Evolutionary conservation across 2,797 vertebrate genomes (phyloP).

Genomic region (Margarornis squamiger): DNA sequence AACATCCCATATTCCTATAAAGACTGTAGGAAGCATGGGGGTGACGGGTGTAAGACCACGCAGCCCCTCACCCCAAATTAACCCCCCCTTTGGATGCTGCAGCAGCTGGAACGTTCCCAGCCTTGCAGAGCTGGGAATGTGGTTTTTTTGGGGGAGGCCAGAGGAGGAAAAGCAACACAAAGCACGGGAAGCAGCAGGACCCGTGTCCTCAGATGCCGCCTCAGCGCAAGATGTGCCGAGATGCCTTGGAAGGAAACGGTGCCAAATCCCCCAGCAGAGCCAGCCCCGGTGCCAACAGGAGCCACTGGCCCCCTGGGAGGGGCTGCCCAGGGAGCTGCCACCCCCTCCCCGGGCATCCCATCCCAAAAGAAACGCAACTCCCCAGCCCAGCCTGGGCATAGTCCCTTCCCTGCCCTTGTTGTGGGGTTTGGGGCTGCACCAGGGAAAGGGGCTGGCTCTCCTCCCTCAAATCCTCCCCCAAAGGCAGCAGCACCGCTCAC

Average conservation of each 20-base stretch:
- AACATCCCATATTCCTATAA: fast-evolving
- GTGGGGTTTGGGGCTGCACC: fast-evolving
- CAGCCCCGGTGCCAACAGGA: neutral
- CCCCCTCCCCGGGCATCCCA: neutral
- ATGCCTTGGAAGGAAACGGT: neutral
- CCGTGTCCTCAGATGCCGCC: conserved; percentile 52
- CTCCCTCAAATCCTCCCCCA: neutral
- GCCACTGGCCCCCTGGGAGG: neutral
- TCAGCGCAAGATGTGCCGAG: neutral
- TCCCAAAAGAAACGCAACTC: neutral
- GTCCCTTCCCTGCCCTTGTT: fast-evolving
- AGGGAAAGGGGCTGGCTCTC: fast-evolving
- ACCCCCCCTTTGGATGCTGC: neutral
- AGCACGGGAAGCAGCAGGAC: neutral
- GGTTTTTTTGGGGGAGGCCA: neutral
- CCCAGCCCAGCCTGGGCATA: fast-evolving
- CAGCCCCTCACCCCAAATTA: neutral
- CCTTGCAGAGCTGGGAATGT: fast-evolving
- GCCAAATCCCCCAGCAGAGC: neutral
- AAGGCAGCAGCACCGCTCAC: fast-evolving
- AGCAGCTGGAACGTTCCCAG: neutral
- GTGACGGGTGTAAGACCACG: fast-evolving
- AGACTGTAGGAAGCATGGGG: too few relatives aligned
- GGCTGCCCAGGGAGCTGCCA: neutral
- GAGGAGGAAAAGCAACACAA: neutral